Evolutionary conservation across 2,797 vertebrate genomes (phyloP).

Genomic region (Rhinoraja longicauda): DNA sequence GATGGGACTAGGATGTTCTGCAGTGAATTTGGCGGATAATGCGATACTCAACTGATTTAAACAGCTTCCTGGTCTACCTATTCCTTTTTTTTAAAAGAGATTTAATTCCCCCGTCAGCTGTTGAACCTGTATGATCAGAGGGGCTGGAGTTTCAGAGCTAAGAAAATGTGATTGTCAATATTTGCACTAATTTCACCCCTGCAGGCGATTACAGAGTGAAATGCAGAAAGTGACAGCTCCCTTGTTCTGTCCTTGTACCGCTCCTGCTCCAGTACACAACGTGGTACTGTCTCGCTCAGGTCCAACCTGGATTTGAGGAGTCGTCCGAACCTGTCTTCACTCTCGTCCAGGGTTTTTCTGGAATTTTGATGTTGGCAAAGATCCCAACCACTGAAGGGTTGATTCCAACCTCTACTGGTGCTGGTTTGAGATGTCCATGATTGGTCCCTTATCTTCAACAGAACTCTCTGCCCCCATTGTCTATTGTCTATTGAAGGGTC

Average conservation of each 20-base stretch:
- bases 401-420: too few relatives aligned
- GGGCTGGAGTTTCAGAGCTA: neutral
- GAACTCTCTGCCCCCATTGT: too few relatives aligned
- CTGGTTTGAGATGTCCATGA: too few relatives aligned
- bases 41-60: neutral
- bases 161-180: neutral
- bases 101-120: neutral
- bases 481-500: too few relatives aligned
- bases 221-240: neutral
- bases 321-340: too few relatives aligned
- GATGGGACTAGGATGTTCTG: neutral
- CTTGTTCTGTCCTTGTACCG: neutral
- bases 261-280: neutral
- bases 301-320: too few relatives aligned
- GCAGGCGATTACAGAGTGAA: neutral
- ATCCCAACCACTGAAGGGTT: too few relatives aligned
- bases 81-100: neutral
- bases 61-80: neutral
- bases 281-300: too few relatives aligned
- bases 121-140: neutral
- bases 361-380: too few relatives aligned
- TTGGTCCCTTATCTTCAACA: too few relatives aligned
- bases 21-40: neutral
- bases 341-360: too few relatives aligned
- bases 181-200: neutral